These are phyloP conservation scores for Bacillus rossius DNA, from an alignment of 1,140 invertebrate genomes.

Conservation along the genomic window DNA sequence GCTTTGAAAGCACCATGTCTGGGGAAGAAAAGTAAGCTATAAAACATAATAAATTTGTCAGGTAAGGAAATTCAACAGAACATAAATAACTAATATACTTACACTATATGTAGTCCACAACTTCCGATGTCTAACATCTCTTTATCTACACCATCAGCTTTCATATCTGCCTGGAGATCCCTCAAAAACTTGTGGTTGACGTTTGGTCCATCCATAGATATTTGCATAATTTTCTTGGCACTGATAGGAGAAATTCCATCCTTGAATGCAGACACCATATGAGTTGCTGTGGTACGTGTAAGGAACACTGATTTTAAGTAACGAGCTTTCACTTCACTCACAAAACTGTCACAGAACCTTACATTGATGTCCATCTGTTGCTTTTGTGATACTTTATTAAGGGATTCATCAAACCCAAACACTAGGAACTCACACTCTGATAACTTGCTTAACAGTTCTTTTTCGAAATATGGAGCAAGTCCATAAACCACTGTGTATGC, in stretches of 20 bases:
- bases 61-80: no score
- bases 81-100: not conserved
- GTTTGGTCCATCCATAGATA: slow-evolving; percentile 23
- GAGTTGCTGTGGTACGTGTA: slow-evolving; percentile 13
- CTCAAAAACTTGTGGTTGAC: slow-evolving; percentile 15
- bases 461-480: slow-evolving; percentile 20
- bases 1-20: slow-evolving; percentile 14
- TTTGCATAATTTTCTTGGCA: slow-evolving; percentile 19
- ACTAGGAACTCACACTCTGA: slow-evolving; percentile 17
- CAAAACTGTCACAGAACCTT: slow-evolving; percentile 4
- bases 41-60: no score
- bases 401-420: slow-evolving; percentile 24
- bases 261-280: slow-evolving; percentile 19
- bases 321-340: slow-evolving; percentile 4
- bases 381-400: slow-evolving; percentile 15
- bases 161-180: slow-evolving; percentile 8
- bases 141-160: no score
- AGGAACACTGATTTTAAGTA: slow-evolving; percentile 24
- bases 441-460: slow-evolving; percentile 13
- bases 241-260: slow-evolving; percentile 1
- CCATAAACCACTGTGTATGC: slow-evolving; percentile 21
- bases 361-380: slow-evolving; percentile 11
- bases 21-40: no score
- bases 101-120: slow-evolving; percentile 17
- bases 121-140: slow-evolving; percentile 14